phyloP scores from a whole-genome alignment of 2,113 vertebrate species.

The Sylvilagus bachmani region DNA sequence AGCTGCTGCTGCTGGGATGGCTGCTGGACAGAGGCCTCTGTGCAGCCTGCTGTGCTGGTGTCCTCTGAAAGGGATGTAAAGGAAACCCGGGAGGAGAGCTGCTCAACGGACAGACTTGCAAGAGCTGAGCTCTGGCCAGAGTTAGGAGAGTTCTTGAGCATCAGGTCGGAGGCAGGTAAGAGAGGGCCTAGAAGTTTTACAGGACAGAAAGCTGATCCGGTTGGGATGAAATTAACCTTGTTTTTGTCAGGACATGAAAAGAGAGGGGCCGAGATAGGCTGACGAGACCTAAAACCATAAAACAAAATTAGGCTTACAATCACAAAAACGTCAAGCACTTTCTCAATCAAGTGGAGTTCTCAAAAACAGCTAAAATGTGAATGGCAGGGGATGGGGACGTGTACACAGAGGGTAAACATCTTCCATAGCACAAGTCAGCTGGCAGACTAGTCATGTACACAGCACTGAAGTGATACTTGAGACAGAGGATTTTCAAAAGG shows the following conservation, averaged over 20 bases:
- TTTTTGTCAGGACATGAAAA: slow-evolving; percentile 99
- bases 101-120: slow-evolving; percentile 89
- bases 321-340: background rate
- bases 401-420: slow-evolving; percentile 89
- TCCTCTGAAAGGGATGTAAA: slow-evolving; percentile 91
- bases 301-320: slow-evolving; percentile 70
- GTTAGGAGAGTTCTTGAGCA: slow-evolving; percentile 88
- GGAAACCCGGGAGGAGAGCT: slow-evolving; percentile 93
- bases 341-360: background rate
- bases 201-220: slow-evolving; percentile 98
- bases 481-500: slow-evolving; percentile 72
- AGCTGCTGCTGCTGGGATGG: slow-evolving; percentile 86
- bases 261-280: slow-evolving; percentile 93
- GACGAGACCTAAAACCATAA: slow-evolving; percentile 92
- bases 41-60: slow-evolving; percentile 93
- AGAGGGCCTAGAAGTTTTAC: slow-evolving; percentile 95
- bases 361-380: slow-evolving; percentile 78
- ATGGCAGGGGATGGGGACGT: slow-evolving; percentile 86
- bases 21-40: slow-evolving; percentile 85
- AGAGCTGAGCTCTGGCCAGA: slow-evolving; percentile 86
- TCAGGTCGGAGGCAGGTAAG: slow-evolving; percentile 89
- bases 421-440: slow-evolving; percentile 90
- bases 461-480: slow-evolving; percentile 79
- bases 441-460: slow-evolving; percentile 81
- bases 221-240: slow-evolving; percentile 99